Base-by-base conservation (phyloP, 2,888 invertebrate species). In the Pseudococcus jackbeardsleyi region DNA sequence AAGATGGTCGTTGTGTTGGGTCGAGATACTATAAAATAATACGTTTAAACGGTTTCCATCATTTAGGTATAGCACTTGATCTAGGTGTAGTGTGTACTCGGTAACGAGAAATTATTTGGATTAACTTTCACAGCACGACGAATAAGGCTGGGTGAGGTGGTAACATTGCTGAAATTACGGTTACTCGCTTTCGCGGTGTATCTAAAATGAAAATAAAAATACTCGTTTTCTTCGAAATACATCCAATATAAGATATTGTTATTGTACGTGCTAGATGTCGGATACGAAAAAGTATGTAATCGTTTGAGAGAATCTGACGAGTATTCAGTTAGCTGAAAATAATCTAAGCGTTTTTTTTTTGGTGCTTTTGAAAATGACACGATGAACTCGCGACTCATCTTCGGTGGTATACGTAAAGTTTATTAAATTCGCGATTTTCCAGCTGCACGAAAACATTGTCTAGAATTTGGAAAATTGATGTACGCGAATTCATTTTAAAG, bases 391-490 rank as follows among this genome's bases (percentile, higher is more conserved):
- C 26, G 3, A 33, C 26, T 33, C 26, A 33, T 33, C 1, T 33
- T 64, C 2, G 48, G 11, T 12, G 48, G 17, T 15, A n/a, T n/a
- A 19, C 7, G 0, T 19, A 64, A 22, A 22, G 64, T 64, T 64
- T 64, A 64, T 64, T 64, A 64, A 64, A 64, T 64, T 42, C 6
- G 42, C 9, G 9, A 64, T 19, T 22, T 64, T 19, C 5, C 54
- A 54, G 59, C 15, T 12, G 17, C 6, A 64, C 22, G 64, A 64
- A 64, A 64, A 59, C 12, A 9, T 64, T 64, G 64, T 64, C 64
- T 22, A 64, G 64, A 64, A 22, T 64, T 64, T 64, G 22, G 22
- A 64, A 64, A 64, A 64, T 64, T 64, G 22, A 64, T 64, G 22
- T 11, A 64, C 22, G 11, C 22, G 22, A 64, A 64, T 64, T 64